Conservation (phyloP, 2,888 invertebrate genomes). For the Yponomeuta evonymella region DNA sequence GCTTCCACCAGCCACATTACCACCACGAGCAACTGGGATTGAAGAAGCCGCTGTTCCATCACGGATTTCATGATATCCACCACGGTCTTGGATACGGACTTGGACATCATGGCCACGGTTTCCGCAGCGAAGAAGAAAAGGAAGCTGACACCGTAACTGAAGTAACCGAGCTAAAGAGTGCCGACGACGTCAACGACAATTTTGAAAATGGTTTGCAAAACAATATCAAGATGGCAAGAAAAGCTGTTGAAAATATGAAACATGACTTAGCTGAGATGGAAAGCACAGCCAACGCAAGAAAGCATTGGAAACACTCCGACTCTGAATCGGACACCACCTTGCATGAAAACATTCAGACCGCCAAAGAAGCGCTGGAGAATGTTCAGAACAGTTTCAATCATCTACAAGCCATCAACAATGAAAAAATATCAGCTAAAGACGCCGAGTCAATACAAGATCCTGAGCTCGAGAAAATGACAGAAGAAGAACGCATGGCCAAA, state of each 20-base stretch:
- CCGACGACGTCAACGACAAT: constrained; percentile 24
- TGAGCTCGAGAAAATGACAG: constrained; percentile 31
- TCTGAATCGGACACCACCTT: constrained; percentile 39
- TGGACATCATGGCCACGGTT: constrained; percentile 49
- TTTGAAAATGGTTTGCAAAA: constrained; percentile 47
- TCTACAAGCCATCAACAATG: not conserved
- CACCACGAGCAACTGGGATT: not conserved
- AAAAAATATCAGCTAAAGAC: not conserved
- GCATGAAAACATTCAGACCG: constrained; percentile 52
- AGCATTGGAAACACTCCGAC: constrained; percentile 31
- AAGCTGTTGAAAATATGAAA: constrained; percentile 59
- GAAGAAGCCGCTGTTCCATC: not conserved
- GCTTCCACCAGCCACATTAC: not conserved
- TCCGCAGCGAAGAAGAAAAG: constrained; percentile 41
- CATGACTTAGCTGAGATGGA: constrained; percentile 47
- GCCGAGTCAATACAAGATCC: not conserved
- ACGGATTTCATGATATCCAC: not conserved
- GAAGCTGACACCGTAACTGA: constrained; percentile 28
- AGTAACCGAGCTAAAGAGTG: constrained; percentile 31
- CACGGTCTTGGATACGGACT: constrained; percentile 35
- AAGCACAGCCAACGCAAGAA: constrained; percentile 28
- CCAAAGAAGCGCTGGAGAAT: constrained; percentile 45
- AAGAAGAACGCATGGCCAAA: constrained; percentile 47
- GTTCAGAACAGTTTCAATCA: constrained; percentile 15
- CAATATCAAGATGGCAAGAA: constrained; percentile 57